phyloP scores from a whole-genome alignment of 1,140 invertebrate species.

The Saccostrea cuccullata region DNA sequence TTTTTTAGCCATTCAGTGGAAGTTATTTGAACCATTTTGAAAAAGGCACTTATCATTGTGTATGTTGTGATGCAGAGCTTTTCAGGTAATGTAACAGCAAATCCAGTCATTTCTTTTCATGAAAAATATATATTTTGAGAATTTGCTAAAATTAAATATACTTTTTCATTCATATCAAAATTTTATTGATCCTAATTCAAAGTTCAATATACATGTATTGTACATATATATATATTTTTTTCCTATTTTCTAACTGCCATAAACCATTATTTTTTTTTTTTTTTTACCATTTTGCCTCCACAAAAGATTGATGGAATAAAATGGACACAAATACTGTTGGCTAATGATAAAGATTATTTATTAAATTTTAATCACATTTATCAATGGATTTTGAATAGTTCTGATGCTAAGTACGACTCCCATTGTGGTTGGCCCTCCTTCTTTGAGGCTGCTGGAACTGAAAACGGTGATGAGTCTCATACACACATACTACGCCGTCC shows the following conservation, averaged over 20 bases:
- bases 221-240: no score
- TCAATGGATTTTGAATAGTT: conserved; percentile 35
- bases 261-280: no score
- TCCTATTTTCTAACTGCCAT: no score
- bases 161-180: no score
- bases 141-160: no score
- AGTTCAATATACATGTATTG: no score
- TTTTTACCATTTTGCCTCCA: no score
- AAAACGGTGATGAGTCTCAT: conserved; percentile 27
- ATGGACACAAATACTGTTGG: no score
- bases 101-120: background rate
- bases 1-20: conserved; percentile 55
- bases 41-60: conserved; percentile 52
- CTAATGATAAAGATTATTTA: no score
- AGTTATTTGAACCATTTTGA: conserved; percentile 52
- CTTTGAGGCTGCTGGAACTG: conserved; percentile 38
- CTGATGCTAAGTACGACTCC: conserved; percentile 53
- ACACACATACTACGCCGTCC: conserved; percentile 45
- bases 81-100: conserved; percentile 42
- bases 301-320: no score
- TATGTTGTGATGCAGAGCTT: conserved; percentile 51
- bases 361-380: background rate
- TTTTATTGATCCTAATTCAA: no score
- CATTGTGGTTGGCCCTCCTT: conserved; percentile 55
- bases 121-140: no score